phyloP scores from a whole-genome alignment of 2,888 invertebrate genomes.

The Therioaphis trifolii region DNA sequence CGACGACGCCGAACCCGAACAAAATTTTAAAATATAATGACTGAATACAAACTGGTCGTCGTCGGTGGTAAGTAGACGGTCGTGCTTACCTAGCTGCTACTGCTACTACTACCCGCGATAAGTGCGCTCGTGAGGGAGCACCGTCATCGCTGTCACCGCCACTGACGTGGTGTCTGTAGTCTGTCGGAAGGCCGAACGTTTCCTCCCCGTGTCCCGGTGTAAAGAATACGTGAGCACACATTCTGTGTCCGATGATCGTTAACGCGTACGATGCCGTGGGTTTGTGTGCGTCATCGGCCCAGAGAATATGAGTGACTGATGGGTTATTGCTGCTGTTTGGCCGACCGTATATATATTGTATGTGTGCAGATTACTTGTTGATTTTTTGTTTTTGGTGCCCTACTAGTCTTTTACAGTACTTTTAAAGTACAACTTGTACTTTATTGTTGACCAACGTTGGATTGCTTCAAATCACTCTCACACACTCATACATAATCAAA shows the following conservation, averaged over 20 bases:
- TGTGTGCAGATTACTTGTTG: not conserved
- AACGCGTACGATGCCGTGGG: not conserved
- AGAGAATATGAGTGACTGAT: not conserved
- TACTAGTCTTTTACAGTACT: not conserved
- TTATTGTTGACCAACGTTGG: not conserved
- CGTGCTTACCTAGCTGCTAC: not conserved
- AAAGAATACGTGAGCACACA: no score
- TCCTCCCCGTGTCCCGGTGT: not conserved
- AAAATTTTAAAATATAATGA: constrained; percentile 68
- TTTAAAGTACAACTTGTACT: no score
- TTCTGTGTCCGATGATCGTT: not conserved
- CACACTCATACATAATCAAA: not conserved
- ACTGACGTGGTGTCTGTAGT: not conserved
- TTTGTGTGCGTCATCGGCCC: not conserved
- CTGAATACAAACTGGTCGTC: constrained; percentile 73
- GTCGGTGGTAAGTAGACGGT: constrained; percentile 69
- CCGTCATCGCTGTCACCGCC: not conserved
- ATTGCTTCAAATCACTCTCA: not conserved
- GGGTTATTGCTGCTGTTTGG: not conserved
- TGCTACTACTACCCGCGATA: not conserved
- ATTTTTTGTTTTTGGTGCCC: not conserved
- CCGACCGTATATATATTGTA: not conserved
- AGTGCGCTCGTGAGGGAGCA: not conserved
- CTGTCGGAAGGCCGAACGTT: not conserved
- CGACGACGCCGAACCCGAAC: constrained; percentile 36